Conservation (phyloP, 1,140 invertebrate species). For the Brachionus calyciflorus region DNA sequence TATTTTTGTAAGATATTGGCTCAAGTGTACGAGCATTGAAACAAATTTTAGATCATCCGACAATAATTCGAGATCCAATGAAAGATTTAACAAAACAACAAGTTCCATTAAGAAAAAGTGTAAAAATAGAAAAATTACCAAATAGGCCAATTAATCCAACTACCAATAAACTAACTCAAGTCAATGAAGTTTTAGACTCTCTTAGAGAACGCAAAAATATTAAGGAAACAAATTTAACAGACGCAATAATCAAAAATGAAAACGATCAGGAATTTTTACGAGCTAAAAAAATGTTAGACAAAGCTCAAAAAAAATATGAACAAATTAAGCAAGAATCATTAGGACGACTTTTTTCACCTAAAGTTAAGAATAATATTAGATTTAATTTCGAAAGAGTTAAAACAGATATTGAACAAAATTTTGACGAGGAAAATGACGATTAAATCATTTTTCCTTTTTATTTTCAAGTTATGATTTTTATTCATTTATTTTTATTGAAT, state of each 20-base stretch:
- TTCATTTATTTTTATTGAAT: too few species aligned
- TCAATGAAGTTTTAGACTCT: slow-evolving; percentile 6
- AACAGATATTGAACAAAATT: not conserved
- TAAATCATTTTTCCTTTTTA: too few species aligned
- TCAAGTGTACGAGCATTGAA: slow-evolving; percentile 31
- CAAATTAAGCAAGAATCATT: slow-evolving; percentile 14
- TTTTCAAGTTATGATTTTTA: too few species aligned
- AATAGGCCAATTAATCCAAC: not conserved
- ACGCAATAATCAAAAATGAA: not conserved
- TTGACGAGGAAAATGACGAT: not conserved
- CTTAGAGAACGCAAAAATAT: not conserved
- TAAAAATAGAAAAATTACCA: not conserved
- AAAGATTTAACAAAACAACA: slow-evolving; percentile 6
- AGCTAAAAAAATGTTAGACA: slow-evolving; percentile 24
- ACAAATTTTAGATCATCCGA: slow-evolving; percentile 43
- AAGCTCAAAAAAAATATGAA: slow-evolving; percentile 38
- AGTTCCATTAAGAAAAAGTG: slow-evolving; percentile 10
- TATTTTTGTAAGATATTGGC: not conserved
- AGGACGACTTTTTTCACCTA: not conserved
- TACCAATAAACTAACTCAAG: not conserved
- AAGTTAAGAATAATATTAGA: not conserved
- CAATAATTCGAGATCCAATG: slow-evolving; percentile 6
- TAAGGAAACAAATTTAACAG: not conserved
- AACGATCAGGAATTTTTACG: not conserved
- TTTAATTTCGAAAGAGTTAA: not conserved